Evolutionary conservation across 2,113 vertebrate species (phyloP), one percentile per base, ranked within the genome.

Genomic region (Melanocharis versteri): DNA sequence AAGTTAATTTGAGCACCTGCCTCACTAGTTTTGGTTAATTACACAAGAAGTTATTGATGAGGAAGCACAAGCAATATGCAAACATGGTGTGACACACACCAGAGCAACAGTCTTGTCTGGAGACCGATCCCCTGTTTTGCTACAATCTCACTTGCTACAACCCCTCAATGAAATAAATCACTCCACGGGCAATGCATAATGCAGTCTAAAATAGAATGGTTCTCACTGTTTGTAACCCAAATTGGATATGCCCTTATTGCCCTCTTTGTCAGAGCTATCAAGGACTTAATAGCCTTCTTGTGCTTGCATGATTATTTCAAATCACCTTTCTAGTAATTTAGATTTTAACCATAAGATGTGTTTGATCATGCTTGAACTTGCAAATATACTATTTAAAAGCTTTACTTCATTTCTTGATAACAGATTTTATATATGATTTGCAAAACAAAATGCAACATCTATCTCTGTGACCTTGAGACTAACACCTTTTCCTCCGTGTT

Each of bases 291-390:
- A 91, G 28, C 48, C 64, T 79, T 30, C 82, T 87, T 61, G 37
- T 53, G 61, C 61, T 89, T 89, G 65, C 70, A 65, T 54, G 26
- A 79, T 79, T 89, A 95, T 91, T 85, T 96, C 53, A 76, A 72
- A 95, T 94, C 45, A 83, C 42, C 18, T 85, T 89, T 83, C 71
- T 37, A 48, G 56, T 82, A 72, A 94, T n/a, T 78, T 78, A 75
- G 35, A 62, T 70, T 91, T 92, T 89, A 85, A 69, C 50, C 26
- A 4, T 20, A 79, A 58, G 37, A 35, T 50, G 51, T 47, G 15
- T 87, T 93, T 81, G 76, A 81, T 81, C 56, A 50, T 11, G 3
- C 17, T 75, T 92, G 54, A 94, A 66, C 60, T 92, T 87, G 28
- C n/a, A 91, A 86, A 73, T n/a, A n/a, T 40, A 17, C 7, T 79